Conservation (phyloP, 1,140 invertebrate species). For the Microplitis demolitor region DNA sequence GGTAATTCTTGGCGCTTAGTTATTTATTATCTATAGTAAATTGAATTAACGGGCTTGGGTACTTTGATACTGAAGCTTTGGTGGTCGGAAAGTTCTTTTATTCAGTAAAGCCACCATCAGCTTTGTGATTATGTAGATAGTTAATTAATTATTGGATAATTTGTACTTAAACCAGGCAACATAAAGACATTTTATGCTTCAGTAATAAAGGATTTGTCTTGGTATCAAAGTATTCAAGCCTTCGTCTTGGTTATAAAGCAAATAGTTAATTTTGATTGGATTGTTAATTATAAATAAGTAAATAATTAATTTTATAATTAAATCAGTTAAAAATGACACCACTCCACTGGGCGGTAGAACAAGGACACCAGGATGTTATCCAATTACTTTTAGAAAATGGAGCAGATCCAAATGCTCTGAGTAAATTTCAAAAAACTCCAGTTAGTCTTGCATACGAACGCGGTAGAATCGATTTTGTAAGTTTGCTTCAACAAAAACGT, state of each 20-base stretch:
- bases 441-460: slow-evolving; percentile 76
- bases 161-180: too few relatives aligned
- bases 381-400: slow-evolving; percentile 74
- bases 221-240: too few relatives aligned
- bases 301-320: slow-evolving; percentile 20
- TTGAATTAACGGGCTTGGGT: neutral
- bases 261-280: neutral
- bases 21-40: slow-evolving; percentile 9
- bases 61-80: too few relatives aligned
- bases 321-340: slow-evolving; percentile 87
- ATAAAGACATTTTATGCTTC: too few relatives aligned
- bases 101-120: too few relatives aligned
- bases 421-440: slow-evolving; percentile 87
- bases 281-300: neutral
- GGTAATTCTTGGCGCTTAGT: slow-evolving; percentile 61
- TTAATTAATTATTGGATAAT: too few relatives aligned
- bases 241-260: too few relatives aligned
- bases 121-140: too few relatives aligned
- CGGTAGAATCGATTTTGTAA: slow-evolving; percentile 67
- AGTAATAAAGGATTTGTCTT: too few relatives aligned
- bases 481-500: slow-evolving; percentile 64
- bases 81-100: too few relatives aligned
- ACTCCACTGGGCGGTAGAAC: slow-evolving; percentile 92
- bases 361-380: slow-evolving; percentile 74
- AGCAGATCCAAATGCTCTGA: slow-evolving; percentile 69